Evolutionary conservation across 2,113 vertebrate species (phyloP), one percentile per base, ranked within the genome.

Genomic region (Nicator chloris): DNA sequence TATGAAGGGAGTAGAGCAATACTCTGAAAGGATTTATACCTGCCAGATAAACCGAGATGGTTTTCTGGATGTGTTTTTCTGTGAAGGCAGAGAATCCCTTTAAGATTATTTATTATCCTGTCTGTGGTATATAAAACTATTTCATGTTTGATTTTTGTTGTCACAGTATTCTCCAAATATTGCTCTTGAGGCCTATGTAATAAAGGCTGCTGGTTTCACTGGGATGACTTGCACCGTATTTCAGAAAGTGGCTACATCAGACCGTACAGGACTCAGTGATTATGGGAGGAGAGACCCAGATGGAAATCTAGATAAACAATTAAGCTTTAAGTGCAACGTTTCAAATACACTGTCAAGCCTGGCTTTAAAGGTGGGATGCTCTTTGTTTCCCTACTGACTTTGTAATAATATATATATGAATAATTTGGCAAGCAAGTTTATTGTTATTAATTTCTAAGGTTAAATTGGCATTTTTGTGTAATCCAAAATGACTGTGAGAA

Each of bases 291-390:
- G 98, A 86, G 98, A 99, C 68, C 96, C 97, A 7, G 98, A 99
- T 56, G 98, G 98, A 65, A 98, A 97, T 85, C 97, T 98, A 33
- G 99, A 99, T 94, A 99, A 99, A 82, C 99, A 99, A 71, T 98
- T 99, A 95, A 99, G 99, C 96, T 99, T 99, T 94, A 99, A 99
- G 82, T 99, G 99, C 97, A 99, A 99, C 4, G 97, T 99, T 72
- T 99, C 99, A 57, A 99, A 98, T 94, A 99, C 99, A 1, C 98
- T 99, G 69, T 99, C 99, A 86, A 99, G 98, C 70, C 97, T 99
- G 92, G 98, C 99, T 8, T 97, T 99, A 78, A 99, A 99, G 98
- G 99, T 99, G 44, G 4, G 96, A 44, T 47, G 18, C 12, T 63
- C 59, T 8, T 75, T 75, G 24, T 90, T 94, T 75, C 35, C 23